phyloP scores from a whole-genome alignment of 2,888 invertebrate genomes.

The Herminia tarsipennalis region DNA sequence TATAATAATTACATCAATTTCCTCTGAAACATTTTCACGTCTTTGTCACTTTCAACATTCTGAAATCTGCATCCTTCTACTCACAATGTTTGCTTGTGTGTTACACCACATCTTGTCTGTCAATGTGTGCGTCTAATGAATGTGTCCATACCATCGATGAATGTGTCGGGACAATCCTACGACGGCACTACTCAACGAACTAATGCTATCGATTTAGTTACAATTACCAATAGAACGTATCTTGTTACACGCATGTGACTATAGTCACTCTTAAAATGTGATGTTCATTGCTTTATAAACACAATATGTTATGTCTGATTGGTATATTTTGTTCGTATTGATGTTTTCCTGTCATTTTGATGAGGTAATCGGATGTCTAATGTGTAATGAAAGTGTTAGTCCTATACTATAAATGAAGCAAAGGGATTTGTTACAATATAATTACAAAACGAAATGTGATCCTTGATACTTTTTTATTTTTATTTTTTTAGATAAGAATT shows the following conservation, averaged over 20 bases:
- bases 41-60: conserved; percentile 22
- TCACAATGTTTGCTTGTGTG: conserved; percentile 42
- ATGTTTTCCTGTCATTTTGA: conserved; percentile 29
- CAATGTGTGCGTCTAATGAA: conserved; percentile 69
- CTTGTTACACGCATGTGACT: conserved; percentile 58
- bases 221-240: conserved; percentile 69
- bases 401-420: conserved; percentile 31
- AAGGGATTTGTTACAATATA: conserved; percentile 46
- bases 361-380: conserved; percentile 34
- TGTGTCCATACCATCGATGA: conserved; percentile 66
- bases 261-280: conserved; percentile 47
- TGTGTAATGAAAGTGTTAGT: conserved; percentile 17
- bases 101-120: conserved; percentile 21
- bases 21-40: neutral
- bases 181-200: conserved; percentile 57
- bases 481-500: too few relatives aligned
- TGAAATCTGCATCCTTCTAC: conserved; percentile 38
- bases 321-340: conserved; percentile 23
- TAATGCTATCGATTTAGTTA: conserved; percentile 74
- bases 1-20: too few relatives aligned
- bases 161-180: conserved; percentile 54
- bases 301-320: conserved; percentile 39
- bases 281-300: conserved; percentile 48
- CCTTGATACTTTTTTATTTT: neutral
- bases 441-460: conserved; percentile 4